Evolutionary conservation across 1,140 invertebrate genomes (phyloP).

Genomic region (Drosophila rufa): DNA sequence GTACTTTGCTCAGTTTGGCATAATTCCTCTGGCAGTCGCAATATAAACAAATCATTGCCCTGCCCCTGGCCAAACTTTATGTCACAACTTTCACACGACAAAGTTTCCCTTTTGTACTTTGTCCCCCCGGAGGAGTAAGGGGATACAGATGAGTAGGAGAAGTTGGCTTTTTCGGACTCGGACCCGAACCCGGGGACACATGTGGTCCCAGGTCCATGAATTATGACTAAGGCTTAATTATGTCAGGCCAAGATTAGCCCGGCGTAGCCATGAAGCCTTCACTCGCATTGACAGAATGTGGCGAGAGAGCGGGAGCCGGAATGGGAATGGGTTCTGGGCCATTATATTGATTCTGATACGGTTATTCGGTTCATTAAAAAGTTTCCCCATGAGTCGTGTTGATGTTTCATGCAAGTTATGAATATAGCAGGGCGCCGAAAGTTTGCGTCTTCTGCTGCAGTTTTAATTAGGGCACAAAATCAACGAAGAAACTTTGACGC

Average conservation of each 20-base stretch:
- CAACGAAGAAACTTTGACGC: conserved; percentile 74
- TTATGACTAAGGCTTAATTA: conserved; percentile 68
- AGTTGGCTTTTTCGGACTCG: conserved; percentile 8
- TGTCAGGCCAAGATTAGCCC: conserved; percentile 53
- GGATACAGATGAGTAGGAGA: not conserved
- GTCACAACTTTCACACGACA: conserved; percentile 62
- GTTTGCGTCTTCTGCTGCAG: conserved; percentile 61
- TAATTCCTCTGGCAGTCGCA: conserved; percentile 56
- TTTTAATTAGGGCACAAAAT: conserved; percentile 80
- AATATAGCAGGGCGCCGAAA: conserved; percentile 64
- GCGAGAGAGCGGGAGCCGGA: not conserved
- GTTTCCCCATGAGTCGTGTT: conserved; percentile 60
- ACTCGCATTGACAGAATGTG: not conserved
- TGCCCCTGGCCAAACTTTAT: conserved; percentile 50
- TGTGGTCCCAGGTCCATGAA: conserved; percentile 49
- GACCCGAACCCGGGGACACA: conserved; percentile 14
- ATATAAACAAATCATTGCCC: conserved; percentile 69
- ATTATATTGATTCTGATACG: conserved; percentile 66
- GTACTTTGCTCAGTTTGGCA: conserved; percentile 40
- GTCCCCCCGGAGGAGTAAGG: not conserved
- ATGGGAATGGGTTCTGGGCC: not conserved
- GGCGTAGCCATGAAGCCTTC: conserved; percentile 21
- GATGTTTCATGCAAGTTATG: conserved; percentile 71
- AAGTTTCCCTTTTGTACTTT: conserved; percentile 50
- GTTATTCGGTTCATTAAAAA: conserved; percentile 77